Evolutionary conservation across 2,113 vertebrate genomes (phyloP).

Genomic region (Nibea coibor): DNA sequence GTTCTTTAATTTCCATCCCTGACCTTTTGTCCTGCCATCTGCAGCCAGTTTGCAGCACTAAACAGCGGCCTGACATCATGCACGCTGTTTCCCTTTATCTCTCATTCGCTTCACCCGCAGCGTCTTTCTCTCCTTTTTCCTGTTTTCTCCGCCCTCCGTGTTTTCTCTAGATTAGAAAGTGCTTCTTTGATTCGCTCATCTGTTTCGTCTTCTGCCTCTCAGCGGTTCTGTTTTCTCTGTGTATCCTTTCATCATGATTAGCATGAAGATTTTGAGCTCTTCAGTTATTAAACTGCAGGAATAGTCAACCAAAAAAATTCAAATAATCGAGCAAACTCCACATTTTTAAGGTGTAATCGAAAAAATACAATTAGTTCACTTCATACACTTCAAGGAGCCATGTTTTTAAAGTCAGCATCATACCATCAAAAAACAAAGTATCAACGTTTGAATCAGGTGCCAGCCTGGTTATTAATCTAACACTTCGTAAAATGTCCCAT

Average conservation of each 20-base stretch:
- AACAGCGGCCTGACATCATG: conserved; percentile 56
- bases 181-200: not conserved
- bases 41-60: conserved; percentile 64
- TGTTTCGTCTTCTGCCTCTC: not conserved
- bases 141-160: not conserved
- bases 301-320: not conserved
- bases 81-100: conserved; percentile 46
- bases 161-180: not conserved
- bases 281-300: not conserved
- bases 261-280: not conserved
- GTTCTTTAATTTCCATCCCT: conserved; percentile 71
- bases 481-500: no score
- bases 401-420: not conserved
- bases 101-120: conserved; percentile 6
- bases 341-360: not conserved
- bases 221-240: not conserved
- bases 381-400: no score
- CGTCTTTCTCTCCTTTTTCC: not conserved
- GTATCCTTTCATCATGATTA: not conserved
- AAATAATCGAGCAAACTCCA: no score
- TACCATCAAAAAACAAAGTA: not conserved
- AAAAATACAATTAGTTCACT: not conserved
- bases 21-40: conserved; percentile 71
- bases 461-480: no score
- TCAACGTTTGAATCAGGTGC: not conserved